phyloP scores from a whole-genome alignment of 1,140 invertebrate species.

The Pseudomyrmex dendroicus region DNA sequence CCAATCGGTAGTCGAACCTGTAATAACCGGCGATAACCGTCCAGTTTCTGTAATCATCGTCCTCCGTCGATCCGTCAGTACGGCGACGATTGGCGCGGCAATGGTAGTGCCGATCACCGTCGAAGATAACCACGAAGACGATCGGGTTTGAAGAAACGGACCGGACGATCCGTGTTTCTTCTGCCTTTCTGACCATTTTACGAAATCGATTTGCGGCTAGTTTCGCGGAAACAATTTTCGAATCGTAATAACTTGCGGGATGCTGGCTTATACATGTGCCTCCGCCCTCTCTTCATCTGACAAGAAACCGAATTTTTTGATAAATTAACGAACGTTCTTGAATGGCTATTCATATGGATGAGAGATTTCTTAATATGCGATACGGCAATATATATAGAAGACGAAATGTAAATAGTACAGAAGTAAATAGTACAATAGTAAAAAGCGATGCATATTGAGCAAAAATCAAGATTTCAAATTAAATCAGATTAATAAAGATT shows the following conservation, averaged over 20 bases:
- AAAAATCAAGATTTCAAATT: too few species aligned
- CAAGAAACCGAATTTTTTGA: background rate
- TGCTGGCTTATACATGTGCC: background rate
- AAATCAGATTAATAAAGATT: too few species aligned
- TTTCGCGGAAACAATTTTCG: slow-evolving; percentile 34
- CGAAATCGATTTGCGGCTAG: slow-evolving; percentile 9
- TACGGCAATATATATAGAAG: background rate
- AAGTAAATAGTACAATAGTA: background rate
- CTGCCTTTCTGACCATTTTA: background rate
- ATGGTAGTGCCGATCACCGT: background rate
- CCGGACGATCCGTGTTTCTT: slow-evolving; percentile 13
- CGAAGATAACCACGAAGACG: slow-evolving; percentile 40
- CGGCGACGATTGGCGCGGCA: background rate
- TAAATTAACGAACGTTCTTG: slow-evolving; percentile 6
- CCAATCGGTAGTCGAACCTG: slow-evolving; percentile 58
- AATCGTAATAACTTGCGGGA: slow-evolving; percentile 24
- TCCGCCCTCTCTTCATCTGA: background rate
- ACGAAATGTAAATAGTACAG: slow-evolving; percentile 11
- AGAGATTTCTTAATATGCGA: background rate
- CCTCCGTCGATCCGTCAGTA: slow-evolving; percentile 47
- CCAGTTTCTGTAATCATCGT: slow-evolving; percentile 65
- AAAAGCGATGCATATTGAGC: too few species aligned
- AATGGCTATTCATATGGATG: background rate
- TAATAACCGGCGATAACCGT: slow-evolving; percentile 68
- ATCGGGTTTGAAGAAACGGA: slow-evolving; percentile 41